phyloP scores from a whole-genome alignment of 1,140 invertebrate genomes.

The Papilio glaucus region DNA sequence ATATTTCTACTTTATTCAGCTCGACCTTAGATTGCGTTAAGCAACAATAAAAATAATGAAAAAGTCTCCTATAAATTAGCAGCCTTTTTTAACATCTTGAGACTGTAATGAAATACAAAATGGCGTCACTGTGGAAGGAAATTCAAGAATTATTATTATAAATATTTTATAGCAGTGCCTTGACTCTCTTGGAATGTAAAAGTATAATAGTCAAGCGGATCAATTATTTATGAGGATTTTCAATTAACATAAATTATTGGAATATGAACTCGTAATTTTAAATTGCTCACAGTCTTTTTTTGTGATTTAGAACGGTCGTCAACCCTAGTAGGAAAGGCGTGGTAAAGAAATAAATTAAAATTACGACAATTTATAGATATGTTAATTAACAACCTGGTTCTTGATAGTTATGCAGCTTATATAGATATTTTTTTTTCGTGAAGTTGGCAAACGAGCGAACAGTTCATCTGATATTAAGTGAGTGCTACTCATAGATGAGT shows the following conservation, averaged over 20 bases:
- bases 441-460: no score
- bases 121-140: neutral
- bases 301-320: conserved; percentile 2
- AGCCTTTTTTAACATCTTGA: no score
- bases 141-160: neutral
- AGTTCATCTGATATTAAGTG: no score
- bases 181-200: neutral
- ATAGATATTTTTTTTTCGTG: no score
- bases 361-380: no score
- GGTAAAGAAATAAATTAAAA: neutral
- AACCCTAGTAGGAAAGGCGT: neutral
- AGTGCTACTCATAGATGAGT: no score
- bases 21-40: no score
- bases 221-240: conserved; percentile 1
- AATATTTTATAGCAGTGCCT: conserved; percentile 7
- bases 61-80: no score
- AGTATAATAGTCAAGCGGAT: neutral
- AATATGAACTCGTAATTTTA: conserved; percentile 10
- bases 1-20: no score
- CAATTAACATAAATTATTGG: conserved; percentile 9
- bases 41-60: no score
- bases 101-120: neutral
- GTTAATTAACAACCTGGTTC: no score
- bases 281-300: conserved; percentile 4
- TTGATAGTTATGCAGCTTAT: no score